Evolutionary conservation across 2,888 invertebrate genomes (phyloP).

Genomic region (Neoascia interrupta): DNA sequence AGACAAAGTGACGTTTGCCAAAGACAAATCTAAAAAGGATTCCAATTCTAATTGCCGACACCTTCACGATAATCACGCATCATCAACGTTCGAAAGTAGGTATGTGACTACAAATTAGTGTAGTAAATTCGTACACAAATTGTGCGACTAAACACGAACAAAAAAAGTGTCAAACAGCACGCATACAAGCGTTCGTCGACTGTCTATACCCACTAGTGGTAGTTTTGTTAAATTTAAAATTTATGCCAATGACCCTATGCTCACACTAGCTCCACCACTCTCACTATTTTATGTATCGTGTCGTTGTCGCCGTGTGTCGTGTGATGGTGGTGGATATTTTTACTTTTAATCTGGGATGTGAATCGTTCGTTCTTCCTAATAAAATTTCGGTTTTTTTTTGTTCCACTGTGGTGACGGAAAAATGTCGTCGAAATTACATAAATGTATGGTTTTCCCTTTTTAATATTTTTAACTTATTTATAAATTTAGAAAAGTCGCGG

Average conservation of each 20-base stretch:
- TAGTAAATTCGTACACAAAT: constrained; percentile 56
- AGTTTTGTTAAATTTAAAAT: constrained; percentile 71
- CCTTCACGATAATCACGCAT: constrained; percentile 57
- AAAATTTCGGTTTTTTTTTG: constrained; percentile 23
- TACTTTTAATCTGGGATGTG: constrained; percentile 68
- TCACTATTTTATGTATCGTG: neutral
- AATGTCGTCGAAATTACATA: constrained; percentile 31
- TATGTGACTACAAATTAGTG: constrained; percentile 66
- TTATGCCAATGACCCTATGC: constrained; percentile 73
- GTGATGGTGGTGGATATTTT: constrained; percentile 67
- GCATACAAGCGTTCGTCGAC: neutral
- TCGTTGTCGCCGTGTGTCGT: neutral
- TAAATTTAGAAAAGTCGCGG: constrained; percentile 45
- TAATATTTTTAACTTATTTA: too few species aligned
- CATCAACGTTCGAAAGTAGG: constrained; percentile 56
- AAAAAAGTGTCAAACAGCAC: constrained; percentile 51
- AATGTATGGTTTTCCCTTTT: neutral
- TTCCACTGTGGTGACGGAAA: constrained; percentile 38
- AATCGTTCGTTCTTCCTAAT: constrained; percentile 60
- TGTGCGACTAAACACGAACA: constrained; percentile 18
- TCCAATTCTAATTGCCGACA: constrained; percentile 55
- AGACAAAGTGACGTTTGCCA: constrained; percentile 47
- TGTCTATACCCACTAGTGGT: neutral
- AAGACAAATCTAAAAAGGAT: constrained; percentile 36
- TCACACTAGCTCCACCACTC: constrained; percentile 48